Base-by-base conservation (phyloP, 2,113 vertebrate species). In the Catharus minimus region DNA sequence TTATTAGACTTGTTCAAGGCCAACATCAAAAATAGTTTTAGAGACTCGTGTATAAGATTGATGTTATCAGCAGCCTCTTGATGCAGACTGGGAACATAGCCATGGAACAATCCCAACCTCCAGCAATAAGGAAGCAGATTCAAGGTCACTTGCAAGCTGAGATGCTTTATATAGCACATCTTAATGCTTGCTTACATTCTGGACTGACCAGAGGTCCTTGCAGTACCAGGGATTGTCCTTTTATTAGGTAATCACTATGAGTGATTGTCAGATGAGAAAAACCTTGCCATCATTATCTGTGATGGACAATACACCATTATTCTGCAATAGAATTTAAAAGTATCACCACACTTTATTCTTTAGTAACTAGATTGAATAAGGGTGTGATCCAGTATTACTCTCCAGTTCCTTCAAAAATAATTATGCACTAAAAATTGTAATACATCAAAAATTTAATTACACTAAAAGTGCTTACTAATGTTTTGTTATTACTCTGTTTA, bases 391-490 rank as follows among this genome's bases (percentile, higher is more conserved):
- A 93, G 39, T 21, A 81, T 88, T 90, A 52, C 84, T 87, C 72
- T 85, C 15, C 65, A 94, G 94, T 93, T 90, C 93, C 75, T 92
- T 95, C 94, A 92, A 92, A 89, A 66, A 97, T 67, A 88, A 91
- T 94, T 92, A 93, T 12, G 28, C 9, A 24, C 86, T 93, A 86
- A 94, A 95, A 96, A 91, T 92, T 86, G 94, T 73, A 95, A 96
- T 97, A 96, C 89, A 96, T 98, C 95, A 97, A 90, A 95, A 91
- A 75, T 88, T 93, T 96, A 97, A 97, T 97, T 95, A 96, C 76
- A 91, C 81, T 82, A 50, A 94, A 96, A 93, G 84, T 86, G 96
- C 80, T 87, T 92, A 73, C 90, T 82, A 96, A 93, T 95, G 62
- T 92, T 94, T 95, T 89, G 91, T 88, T 90, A 95, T 93, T 91